Evolutionary conservation across 2,888 invertebrate genomes (phyloP).

Genomic region (Eupithecia abbreviata): DNA sequence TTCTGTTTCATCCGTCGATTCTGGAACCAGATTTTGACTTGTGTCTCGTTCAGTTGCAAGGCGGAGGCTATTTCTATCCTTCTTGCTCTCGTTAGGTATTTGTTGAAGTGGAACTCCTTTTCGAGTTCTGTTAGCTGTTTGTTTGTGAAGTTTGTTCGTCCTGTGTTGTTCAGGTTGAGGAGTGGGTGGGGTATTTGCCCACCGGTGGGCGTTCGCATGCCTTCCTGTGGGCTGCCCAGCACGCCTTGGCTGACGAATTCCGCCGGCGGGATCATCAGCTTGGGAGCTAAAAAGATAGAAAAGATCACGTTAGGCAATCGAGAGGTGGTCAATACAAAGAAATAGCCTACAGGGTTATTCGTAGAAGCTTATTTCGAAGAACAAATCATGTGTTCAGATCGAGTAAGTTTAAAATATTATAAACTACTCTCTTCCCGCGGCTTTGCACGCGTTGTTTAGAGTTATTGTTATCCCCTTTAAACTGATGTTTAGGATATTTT

Average conservation of each 20-base stretch:
- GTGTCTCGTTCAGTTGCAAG: constrained; percentile 97
- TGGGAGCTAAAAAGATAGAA: constrained; percentile 84
- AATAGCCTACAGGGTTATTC: not conserved
- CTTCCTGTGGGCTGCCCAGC: constrained; percentile 78
- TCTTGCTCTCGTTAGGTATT: constrained; percentile 97
- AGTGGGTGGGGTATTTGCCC: constrained; percentile 79
- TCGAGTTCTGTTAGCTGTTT: constrained; percentile 99
- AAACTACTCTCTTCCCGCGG: no score
- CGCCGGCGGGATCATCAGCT: constrained; percentile 84
- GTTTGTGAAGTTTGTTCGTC: constrained; percentile 99
- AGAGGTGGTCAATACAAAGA: not conserved
- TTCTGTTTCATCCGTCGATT: constrained; percentile 99
- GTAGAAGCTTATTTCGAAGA: not conserved
- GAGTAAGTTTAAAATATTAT: no score
- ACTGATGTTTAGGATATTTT: no score
- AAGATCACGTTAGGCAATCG: not conserved
- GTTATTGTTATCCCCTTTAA: no score
- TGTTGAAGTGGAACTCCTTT: constrained; percentile 99
- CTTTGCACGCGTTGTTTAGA: no score
- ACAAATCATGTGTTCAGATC: no score
- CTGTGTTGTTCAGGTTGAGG: constrained; percentile 89
- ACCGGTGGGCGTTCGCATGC: constrained; percentile 78
- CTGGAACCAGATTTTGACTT: constrained; percentile 99
- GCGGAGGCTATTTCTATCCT: constrained; percentile 99
- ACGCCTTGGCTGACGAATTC: constrained; percentile 79